Percentiles rank a stretch among this genome's conserved stretches.
Evolutionary conservation across 1,140 invertebrate species (phyloP).

Genomic region (Forficula auricularia): DNA sequence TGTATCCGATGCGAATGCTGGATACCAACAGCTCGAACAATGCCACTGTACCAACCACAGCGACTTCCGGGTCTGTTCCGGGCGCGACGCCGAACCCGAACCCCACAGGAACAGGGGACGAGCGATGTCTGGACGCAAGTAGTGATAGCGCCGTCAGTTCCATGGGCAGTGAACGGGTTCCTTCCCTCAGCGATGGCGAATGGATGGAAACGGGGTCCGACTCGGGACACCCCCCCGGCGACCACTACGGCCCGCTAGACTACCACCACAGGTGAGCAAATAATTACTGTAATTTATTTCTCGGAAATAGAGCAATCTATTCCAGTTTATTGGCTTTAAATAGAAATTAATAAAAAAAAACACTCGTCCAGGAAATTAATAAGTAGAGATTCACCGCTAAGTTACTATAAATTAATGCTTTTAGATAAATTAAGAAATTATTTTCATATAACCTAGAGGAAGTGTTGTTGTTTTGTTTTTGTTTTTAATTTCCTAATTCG

Average conservation of each 20-base stretch:
- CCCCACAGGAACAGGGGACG: conserved; percentile 20
- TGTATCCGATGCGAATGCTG: conserved; percentile 72
- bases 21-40: conserved; percentile 34
- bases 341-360: no score
- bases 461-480: no score
- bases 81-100: conserved; percentile 25
- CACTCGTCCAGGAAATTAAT: no score
- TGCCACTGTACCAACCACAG: conserved; percentile 24
- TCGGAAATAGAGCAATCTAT: no score
- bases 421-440: no score
- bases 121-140: conserved; percentile 54
- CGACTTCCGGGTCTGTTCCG: conserved; percentile 5
- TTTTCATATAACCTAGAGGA: no score
- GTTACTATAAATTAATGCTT: no score
- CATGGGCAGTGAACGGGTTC: conserved; percentile 77
- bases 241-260: conserved; percentile 34
- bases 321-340: no score
- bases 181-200: conserved; percentile 68
- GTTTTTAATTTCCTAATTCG: no score
- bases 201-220: conserved; percentile 76
- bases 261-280: conserved; percentile 23
- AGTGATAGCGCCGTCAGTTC: conserved; percentile 77
- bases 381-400: no score
- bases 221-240: conserved; percentile 45
- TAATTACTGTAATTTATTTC: no score